A percentile compares a stretch with the other conserved stretches of the same genome.
These are phyloP conservation scores for Remorina albescens DNA, from an alignment of 2,797 vertebrate species.

Conservation along the genomic window DNA sequence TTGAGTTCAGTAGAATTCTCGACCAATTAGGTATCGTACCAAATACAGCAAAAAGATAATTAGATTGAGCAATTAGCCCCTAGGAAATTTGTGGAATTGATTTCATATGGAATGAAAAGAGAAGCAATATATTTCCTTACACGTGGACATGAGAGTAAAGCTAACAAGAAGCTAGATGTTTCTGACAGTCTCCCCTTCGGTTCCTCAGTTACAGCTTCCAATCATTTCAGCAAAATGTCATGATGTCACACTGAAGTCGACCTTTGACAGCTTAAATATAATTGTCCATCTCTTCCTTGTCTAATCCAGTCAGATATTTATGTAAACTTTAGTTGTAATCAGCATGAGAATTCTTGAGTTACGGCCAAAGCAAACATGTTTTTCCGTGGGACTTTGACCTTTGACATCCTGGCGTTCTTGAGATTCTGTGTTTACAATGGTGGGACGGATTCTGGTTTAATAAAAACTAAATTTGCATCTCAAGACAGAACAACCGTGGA, in stretches of 20 bases:
- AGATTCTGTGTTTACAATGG: too few relatives aligned
- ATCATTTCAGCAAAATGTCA: not conserved
- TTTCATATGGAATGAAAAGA: slow-evolving; percentile 35
- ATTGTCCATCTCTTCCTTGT: not conserved
- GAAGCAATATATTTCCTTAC: not conserved
- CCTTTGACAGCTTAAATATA: not conserved
- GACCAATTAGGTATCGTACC: slow-evolving; percentile 47
- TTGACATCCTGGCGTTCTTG: too few relatives aligned
- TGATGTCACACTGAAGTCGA: not conserved
- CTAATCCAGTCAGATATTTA: too few relatives aligned
- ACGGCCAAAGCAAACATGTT: too few relatives aligned
- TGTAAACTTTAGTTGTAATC: too few relatives aligned
- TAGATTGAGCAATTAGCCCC: slow-evolving; percentile 41
- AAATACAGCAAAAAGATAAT: slow-evolving; percentile 40
- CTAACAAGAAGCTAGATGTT: too few relatives aligned
- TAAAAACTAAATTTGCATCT: too few relatives aligned
- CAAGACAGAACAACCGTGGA: not conserved
- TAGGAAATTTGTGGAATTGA: slow-evolving; percentile 30
- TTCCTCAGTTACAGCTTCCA: too few relatives aligned
- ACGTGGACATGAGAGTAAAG: not conserved
- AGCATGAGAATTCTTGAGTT: too few relatives aligned
- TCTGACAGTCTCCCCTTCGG: too few relatives aligned
- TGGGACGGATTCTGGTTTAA: not conserved
- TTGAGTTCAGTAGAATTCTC: slow-evolving; percentile 41
- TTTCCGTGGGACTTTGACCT: too few relatives aligned